Percentiles rank a stretch among this genome's conserved stretches.
These are phyloP conservation scores for Anarsia innoxiella DNA, from an alignment of 2,888 invertebrate genomes.

Conservation along the genomic window DNA sequence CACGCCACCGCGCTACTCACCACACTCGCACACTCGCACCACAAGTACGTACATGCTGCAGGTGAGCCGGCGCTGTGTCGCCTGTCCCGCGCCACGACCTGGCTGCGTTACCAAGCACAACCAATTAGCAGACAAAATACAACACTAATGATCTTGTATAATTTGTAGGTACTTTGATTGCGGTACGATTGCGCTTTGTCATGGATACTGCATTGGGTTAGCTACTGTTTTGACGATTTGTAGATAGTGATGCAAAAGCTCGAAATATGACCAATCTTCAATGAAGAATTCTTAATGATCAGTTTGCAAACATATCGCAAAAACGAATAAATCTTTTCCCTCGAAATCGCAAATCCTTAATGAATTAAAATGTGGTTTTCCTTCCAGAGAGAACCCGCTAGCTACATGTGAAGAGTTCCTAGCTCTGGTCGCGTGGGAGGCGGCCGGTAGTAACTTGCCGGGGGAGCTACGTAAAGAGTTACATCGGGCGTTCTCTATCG, in stretches of 20 bases:
- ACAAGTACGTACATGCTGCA: slow-evolving; percentile 24
- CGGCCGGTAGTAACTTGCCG: slow-evolving; percentile 51
- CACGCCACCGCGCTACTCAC: slow-evolving; percentile 25
- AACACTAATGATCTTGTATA: too few relatives aligned
- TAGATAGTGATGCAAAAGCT: too few relatives aligned
- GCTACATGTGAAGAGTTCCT: slow-evolving; percentile 60
- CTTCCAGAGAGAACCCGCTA: slow-evolving; percentile 50
- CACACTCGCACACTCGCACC: slow-evolving; percentile 23
- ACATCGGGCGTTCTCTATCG: slow-evolving; percentile 82
- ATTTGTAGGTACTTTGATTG: too few relatives aligned
- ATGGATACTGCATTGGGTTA: neutral
- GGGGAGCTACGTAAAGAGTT: slow-evolving; percentile 74
- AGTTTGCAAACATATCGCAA: too few relatives aligned
- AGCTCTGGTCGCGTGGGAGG: slow-evolving; percentile 58
- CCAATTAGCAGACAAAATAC: too few relatives aligned
- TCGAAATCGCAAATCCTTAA: neutral
- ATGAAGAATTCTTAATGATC: too few relatives aligned
- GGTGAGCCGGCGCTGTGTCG: too few relatives aligned
- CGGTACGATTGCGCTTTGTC: neutral
- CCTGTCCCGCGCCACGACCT: too few relatives aligned
- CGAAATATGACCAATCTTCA: too few relatives aligned
- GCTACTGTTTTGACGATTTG: too few relatives aligned
- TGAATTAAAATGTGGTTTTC: neutral
- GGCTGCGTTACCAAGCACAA: too few relatives aligned
- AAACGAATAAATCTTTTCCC: too few relatives aligned